Conservation (phyloP, 2,888 invertebrate genomes). For the Machimus rusticus region DNA sequence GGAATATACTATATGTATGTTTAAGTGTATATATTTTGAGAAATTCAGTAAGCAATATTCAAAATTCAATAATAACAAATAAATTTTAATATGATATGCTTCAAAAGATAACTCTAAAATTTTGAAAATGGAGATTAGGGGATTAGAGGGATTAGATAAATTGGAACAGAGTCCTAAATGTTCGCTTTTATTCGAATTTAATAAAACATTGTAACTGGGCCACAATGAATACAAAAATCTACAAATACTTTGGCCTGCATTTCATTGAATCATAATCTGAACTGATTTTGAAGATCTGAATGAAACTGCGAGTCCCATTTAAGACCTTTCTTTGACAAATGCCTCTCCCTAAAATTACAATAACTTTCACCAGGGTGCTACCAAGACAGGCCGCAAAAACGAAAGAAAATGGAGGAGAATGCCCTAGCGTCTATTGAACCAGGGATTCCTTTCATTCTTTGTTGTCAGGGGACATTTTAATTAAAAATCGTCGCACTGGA, state of each 20-base stretch:
- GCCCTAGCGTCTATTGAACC: neutral
- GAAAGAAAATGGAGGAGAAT: constrained; percentile 16
- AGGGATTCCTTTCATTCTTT: constrained; percentile 38
- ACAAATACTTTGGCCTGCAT: neutral
- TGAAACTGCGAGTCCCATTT: neutral
- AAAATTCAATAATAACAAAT: too few species aligned
- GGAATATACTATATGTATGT: too few species aligned
- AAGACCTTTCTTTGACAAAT: neutral
- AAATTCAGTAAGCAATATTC: too few species aligned
- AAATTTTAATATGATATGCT: too few species aligned
- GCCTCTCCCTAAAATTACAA: neutral
- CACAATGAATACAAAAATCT: neutral
- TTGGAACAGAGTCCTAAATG: neutral
- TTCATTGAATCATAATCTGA: neutral
- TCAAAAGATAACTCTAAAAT: too few species aligned
- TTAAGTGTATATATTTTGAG: too few species aligned
- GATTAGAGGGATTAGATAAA: too few species aligned
- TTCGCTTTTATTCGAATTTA: neutral
- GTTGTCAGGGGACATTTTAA: constrained; percentile 37
- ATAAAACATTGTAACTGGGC: too few species aligned
- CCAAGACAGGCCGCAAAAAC: neutral
- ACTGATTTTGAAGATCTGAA: neutral
- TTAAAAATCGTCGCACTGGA: constrained; percentile 38
- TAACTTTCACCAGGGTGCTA: neutral
- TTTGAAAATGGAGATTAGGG: too few species aligned